Conservation (phyloP, 2,888 invertebrate species). For the Ophion ventricosus region DNA sequence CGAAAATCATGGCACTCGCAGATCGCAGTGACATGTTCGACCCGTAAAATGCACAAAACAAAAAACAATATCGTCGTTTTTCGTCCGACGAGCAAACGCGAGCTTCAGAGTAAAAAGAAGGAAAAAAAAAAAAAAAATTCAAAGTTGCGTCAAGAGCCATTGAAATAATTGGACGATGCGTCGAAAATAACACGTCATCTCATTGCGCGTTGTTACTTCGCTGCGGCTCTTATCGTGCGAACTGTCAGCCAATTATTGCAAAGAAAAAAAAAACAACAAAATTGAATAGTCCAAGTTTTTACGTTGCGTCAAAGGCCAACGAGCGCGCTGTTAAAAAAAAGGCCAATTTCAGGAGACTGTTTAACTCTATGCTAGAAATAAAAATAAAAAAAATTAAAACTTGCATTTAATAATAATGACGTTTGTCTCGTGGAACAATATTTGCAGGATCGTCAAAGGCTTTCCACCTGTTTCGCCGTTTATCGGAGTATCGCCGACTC, state of each 20-base stretch:
- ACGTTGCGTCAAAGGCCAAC: not conserved
- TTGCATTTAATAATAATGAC: not conserved
- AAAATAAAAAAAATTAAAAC: conserved; percentile 4
- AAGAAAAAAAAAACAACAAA: not conserved
- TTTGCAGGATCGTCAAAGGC: conserved; percentile 95
- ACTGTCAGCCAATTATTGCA: not conserved
- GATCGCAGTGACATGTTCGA: conserved; percentile 12
- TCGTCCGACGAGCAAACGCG: not conserved
- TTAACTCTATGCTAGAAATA: not conserved
- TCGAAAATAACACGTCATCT: not conserved
- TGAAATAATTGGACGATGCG: not conserved
- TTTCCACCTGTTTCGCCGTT: conserved; percentile 99
- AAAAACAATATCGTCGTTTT: not conserved
- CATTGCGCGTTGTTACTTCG: conserved; percentile 11
- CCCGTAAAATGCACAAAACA: not conserved
- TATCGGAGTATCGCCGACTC: conserved; percentile 98
- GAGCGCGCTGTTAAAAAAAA: not conserved
- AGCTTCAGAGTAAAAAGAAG: not conserved
- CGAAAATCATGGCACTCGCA: conserved; percentile 14
- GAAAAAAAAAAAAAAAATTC: not conserved
- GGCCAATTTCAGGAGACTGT: not conserved
- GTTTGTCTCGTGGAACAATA: conserved; percentile 35
- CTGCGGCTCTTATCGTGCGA: conserved; percentile 40
- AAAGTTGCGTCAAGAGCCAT: not conserved
- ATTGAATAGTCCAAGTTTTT: not conserved